These are phyloP conservation scores for Chrysocyon brachyurus DNA, from an alignment of 2,797 vertebrate genomes.

Conservation along the genomic window DNA sequence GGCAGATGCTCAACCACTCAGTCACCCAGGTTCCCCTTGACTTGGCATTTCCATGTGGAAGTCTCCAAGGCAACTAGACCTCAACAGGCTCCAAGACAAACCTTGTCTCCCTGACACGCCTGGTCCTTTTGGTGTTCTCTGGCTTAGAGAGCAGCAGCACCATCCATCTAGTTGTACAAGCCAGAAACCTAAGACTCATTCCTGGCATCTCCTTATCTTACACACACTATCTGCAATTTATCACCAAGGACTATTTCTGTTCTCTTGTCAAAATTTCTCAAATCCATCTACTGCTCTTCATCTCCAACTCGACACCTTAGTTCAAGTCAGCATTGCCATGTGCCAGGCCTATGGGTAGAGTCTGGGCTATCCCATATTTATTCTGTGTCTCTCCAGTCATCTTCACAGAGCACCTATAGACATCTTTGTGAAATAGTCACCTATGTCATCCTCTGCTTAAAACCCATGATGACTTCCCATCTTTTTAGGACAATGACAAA, in stretches of 20 bases:
- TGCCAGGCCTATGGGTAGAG: not conserved
- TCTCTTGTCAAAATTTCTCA: not conserved
- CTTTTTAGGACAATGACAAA: not conserved
- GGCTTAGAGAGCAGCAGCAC: not conserved
- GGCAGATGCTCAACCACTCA: too few species aligned
- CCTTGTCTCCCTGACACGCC: accelerated
- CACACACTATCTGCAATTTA: not conserved
- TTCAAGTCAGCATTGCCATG: not conserved
- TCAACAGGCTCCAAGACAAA: not conserved
- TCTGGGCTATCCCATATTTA: not conserved
- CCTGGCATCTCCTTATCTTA: not conserved
- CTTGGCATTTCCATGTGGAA: not conserved
- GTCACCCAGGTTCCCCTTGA: not conserved
- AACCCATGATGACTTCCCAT: not conserved
- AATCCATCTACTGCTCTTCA: not conserved
- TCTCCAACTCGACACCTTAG: not conserved
- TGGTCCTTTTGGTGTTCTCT: not conserved
- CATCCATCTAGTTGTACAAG: not conserved
- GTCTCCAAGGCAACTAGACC: not conserved
- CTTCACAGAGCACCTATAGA: not conserved
- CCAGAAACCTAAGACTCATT: not conserved
- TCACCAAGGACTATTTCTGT: not conserved
- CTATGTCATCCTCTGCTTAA: not conserved
- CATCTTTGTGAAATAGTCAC: not conserved
- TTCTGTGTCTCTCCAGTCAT: not conserved